A percentile compares a stretch with the other conserved stretches of the same genome.
phyloP scores from a whole-genome alignment of 2,888 invertebrate species.

The Galerucella nymphaeae region DNA sequence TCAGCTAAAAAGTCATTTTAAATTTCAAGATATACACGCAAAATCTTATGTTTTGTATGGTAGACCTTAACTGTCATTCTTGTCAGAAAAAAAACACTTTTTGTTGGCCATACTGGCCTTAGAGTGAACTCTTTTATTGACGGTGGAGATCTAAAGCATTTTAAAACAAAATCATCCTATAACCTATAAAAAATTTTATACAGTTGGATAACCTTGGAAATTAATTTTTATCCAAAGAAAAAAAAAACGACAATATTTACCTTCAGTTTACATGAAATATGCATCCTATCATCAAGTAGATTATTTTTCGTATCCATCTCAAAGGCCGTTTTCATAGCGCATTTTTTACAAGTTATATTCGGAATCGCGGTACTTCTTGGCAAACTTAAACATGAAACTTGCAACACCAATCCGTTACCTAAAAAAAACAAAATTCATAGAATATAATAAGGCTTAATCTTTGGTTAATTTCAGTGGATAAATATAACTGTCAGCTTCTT shows the following conservation, averaged over 20 bases:
- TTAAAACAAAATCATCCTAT: too few species aligned
- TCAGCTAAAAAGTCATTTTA: too few species aligned
- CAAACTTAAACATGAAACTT: constrained; percentile 74
- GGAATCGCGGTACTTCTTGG: constrained; percentile 82
- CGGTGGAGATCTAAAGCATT: too few species aligned
- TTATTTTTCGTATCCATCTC: constrained; percentile 40
- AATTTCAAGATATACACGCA: too few species aligned
- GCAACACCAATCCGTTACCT: constrained; percentile 71
- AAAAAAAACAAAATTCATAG: not conserved
- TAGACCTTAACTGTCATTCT: too few species aligned
- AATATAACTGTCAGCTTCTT: not conserved
- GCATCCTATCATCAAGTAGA: constrained; percentile 77
- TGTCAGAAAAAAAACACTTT: too few species aligned
- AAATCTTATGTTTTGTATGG: too few species aligned
- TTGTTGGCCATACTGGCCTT: too few species aligned
- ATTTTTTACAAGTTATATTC: constrained; percentile 67
- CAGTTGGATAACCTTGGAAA: not conserved
- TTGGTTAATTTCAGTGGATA: not conserved
- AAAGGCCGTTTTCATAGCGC: constrained; percentile 58
- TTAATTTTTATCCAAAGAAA: not conserved
- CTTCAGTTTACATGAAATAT: constrained; percentile 73
- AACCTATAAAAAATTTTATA: too few species aligned
- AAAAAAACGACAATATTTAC: not conserved
- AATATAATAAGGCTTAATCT: not conserved
- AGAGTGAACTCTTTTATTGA: too few species aligned